Conservation (phyloP, 2,888 invertebrate species). For the Trimorus sp. region DNA sequence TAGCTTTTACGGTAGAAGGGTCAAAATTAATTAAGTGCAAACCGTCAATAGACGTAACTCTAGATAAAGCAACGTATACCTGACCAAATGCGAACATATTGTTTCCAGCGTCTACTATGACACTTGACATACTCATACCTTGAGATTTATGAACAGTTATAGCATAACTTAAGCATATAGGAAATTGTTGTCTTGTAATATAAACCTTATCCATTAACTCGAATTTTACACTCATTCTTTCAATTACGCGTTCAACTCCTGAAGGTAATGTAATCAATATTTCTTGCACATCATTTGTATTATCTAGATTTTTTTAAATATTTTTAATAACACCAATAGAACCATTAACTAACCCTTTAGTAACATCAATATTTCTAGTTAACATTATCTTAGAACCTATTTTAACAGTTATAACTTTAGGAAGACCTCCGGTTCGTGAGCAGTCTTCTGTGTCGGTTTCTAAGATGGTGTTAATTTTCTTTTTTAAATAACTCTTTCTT, state of each 20-base stretch:
- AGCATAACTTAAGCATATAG: constrained; percentile 12
- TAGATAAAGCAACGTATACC: constrained; percentile 7
- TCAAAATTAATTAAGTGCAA: constrained; percentile 5
- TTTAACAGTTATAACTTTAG: not conserved
- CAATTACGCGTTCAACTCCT: not conserved
- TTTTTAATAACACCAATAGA: not conserved
- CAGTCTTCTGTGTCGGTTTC: constrained; percentile 1
- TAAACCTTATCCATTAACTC: not conserved
- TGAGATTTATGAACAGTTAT: constrained; percentile 5
- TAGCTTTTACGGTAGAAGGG: constrained; percentile 5
- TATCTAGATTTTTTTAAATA: not conserved
- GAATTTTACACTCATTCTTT: constrained; percentile 9
- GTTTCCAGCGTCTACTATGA: not conserved
- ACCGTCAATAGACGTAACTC: constrained; percentile 11
- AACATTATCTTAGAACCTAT: constrained; percentile 3
- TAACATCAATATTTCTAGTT: constrained; percentile 2
- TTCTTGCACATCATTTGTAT: not conserved
- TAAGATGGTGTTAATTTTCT: too few species aligned
- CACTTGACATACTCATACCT: constrained; percentile 7
- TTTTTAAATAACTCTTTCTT: too few species aligned
- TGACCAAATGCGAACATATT: constrained; percentile 10
- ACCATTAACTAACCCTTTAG: constrained; percentile 1
- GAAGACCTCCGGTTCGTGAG: constrained; percentile 3
- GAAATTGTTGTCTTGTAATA: constrained; percentile 8
- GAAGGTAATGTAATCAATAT: not conserved